A percentile compares a stretch with the other conserved stretches of the same genome.
phyloP scores from a whole-genome alignment of 92 coral and sea anemone species.

The Phenganax subtilis region DNA sequence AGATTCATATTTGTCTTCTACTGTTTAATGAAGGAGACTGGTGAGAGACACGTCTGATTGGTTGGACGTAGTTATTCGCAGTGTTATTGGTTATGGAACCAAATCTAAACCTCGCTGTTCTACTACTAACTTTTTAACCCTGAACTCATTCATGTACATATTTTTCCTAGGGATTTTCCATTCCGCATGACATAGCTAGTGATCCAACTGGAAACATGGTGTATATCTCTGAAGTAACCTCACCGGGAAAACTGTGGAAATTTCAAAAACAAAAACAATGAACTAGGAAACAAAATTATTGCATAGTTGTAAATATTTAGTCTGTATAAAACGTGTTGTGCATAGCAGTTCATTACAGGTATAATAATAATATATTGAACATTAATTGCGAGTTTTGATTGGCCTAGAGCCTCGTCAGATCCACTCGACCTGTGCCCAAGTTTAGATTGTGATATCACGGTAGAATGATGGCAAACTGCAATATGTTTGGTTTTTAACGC shows the following conservation, averaged over 20 bases:
- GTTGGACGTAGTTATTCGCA: too few relatives aligned
- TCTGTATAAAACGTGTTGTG: not conserved
- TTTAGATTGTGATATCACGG: too few relatives aligned
- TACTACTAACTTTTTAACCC: not conserved
- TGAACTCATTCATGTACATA: not conserved
- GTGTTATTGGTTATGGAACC: not conserved
- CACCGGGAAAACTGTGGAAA: constrained; percentile 75
- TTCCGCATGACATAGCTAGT: constrained; percentile 82
- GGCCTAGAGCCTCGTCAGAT: too few relatives aligned
- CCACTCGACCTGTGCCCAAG: too few relatives aligned
- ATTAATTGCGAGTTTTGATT: too few relatives aligned
- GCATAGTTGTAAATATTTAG: not conserved
- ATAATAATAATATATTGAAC: too few relatives aligned
- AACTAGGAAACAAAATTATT: not conserved
- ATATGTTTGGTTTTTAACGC: too few relatives aligned
- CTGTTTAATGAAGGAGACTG: too few relatives aligned
- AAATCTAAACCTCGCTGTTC: not conserved
- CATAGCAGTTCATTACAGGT: not conserved
- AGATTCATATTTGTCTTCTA: too few relatives aligned
- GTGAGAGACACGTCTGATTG: too few relatives aligned
- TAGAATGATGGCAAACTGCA: too few relatives aligned
- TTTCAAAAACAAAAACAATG: constrained; percentile 25
- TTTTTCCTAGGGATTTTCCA: constrained; percentile 52
- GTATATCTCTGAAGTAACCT: constrained; percentile 75
- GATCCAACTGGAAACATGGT: constrained; percentile 55